Evolutionary conservation across 2,888 invertebrate genomes (phyloP).

Genomic region (Furcula furcula): DNA sequence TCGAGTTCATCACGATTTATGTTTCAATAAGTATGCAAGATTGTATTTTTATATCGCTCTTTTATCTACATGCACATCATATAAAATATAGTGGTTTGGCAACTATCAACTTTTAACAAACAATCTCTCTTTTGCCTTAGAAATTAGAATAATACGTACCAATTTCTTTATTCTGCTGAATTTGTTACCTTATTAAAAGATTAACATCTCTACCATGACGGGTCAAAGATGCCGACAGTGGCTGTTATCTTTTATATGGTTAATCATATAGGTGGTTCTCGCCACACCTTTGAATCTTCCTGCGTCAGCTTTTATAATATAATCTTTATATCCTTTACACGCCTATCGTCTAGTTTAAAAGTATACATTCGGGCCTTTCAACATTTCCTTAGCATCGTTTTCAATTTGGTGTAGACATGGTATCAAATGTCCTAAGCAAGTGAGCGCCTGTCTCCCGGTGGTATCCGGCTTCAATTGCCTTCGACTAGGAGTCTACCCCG

Average conservation of each 20-base stretch:
- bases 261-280: constrained; percentile 36
- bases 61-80: constrained; percentile 50
- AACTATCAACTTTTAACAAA: constrained; percentile 33
- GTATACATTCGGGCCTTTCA: constrained; percentile 30
- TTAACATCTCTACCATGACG: constrained; percentile 19
- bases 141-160: constrained; percentile 5
- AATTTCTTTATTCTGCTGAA: constrained; percentile 12
- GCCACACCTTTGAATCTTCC: constrained; percentile 37
- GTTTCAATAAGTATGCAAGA: constrained; percentile 62
- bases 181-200: constrained; percentile 20
- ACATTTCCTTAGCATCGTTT: constrained; percentile 52
- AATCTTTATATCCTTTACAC: constrained; percentile 28
- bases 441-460: constrained; percentile 45
- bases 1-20: constrained; percentile 69
- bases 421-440: constrained; percentile 58
- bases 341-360: constrained; percentile 27
- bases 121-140: constrained; percentile 16
- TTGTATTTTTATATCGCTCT: constrained; percentile 50
- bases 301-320: constrained; percentile 11
- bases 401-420: constrained; percentile 47
- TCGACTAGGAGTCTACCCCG: constrained; percentile 48
- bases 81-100: constrained; percentile 41
- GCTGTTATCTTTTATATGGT: constrained; percentile 31
- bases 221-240: constrained; percentile 31
- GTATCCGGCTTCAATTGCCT: constrained; percentile 65